phyloP scores from a whole-genome alignment of 2,113 vertebrate species.

The Bubo scandiacus region DNA sequence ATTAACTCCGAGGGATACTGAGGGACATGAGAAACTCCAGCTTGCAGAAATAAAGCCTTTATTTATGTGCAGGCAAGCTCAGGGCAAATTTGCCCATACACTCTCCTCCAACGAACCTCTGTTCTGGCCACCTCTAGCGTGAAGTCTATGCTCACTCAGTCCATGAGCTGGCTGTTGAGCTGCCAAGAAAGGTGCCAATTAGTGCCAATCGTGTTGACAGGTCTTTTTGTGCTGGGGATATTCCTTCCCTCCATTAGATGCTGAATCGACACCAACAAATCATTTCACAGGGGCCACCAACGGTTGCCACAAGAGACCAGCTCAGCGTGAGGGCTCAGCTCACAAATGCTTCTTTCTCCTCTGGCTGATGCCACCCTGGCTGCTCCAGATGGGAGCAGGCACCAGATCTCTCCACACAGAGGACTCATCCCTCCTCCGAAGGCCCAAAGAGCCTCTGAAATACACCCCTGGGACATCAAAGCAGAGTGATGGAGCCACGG shows the following conservation, averaged over 20 bases:
- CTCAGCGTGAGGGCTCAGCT: background rate
- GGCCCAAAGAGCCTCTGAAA: background rate
- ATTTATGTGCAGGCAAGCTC: background rate
- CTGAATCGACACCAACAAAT: background rate
- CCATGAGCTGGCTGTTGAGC: background rate
- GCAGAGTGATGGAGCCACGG: rapidly evolving
- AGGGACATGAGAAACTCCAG: background rate
- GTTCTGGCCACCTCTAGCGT: conserved; percentile 45
- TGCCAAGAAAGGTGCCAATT: conserved; percentile 54
- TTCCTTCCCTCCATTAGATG: background rate
- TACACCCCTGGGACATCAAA: background rate
- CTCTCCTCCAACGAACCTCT: background rate
- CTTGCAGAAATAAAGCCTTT: background rate
- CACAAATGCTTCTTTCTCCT: background rate
- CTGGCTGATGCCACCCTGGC: background rate
- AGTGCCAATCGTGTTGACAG: background rate
- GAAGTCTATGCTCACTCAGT: background rate
- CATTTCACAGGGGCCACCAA: background rate
- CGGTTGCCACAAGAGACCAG: background rate
- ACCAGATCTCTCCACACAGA: background rate
- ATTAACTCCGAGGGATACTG: background rate
- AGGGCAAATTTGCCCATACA: background rate
- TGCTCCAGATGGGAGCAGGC: background rate
- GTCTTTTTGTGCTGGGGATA: conserved; percentile 11
- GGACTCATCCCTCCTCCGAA: background rate